Evolutionary conservation across 1,140 invertebrate species (phyloP), one percentile per base, ranked within the genome.

Genomic region (Conus ventricosus): DNA sequence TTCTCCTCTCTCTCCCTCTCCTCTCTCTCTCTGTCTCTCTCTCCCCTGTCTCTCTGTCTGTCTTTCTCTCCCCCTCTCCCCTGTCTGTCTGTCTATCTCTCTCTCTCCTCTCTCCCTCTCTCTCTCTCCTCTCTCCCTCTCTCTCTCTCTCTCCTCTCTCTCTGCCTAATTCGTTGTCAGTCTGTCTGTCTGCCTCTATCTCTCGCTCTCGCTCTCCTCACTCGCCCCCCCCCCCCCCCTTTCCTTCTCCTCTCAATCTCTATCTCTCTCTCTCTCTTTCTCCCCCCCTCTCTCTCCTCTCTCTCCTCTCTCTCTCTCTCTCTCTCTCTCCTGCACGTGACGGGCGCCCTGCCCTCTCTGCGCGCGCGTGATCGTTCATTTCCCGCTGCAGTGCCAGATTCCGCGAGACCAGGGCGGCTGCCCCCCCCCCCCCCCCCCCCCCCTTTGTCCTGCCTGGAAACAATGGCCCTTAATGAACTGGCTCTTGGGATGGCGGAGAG

Each of bases 401-500:
- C 67, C 11, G 67, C 11, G 67, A 71, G 11, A 20, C 67, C 17
- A 6, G 67, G 67, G 6, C 67, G 20, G 67, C 17, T 7, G 23
- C 67, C 17, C 23, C 8, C 8, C 13, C 5, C 5, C 67, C 5
- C 8, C 67, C 15, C 7, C 5, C 67, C 67, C 5, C 11, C 5
- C 54, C 51, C 80, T 81, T 81, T 81, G 80, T 81, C 23, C 80
- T 13, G 80, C 15, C 80, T 71, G 80, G 39, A 81, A 23, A 81
- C 80, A 81, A 81, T 81, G 80, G 80, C 80, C 80, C 27, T 81
- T 81, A 81, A 81, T 81, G 80, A 81, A 81, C 80, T 54, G 51
- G 7, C 80, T 54, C 80, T 81, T 54, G 27, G 80, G 80, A 71
- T 20, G 15, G 67, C 17, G 13, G 17, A 81, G 80, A 54, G 27